Base-by-base conservation (phyloP, 64 coral and sea anemone species). In the Dendrophyllia cribrosa region DNA sequence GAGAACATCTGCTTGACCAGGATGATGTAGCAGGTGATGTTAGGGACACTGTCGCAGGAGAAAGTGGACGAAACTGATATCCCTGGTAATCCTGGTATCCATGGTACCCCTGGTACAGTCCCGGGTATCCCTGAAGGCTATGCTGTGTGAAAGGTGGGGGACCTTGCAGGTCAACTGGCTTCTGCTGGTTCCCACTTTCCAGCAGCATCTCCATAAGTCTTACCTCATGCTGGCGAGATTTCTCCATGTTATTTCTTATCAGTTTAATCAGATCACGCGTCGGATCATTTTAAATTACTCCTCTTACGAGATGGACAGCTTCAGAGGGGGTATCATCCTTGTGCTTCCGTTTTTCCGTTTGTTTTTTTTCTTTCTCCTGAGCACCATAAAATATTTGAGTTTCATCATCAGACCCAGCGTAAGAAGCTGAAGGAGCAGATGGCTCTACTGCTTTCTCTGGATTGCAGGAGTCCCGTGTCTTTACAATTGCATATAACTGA, bases 221-320 rank as follows among this genome's bases (percentile, higher is more conserved):
- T 69, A 69, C 21, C 66, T 69, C 66, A 21, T 69, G 66, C 66
- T 69, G 66, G 66, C 66, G 66, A 19, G 66, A 69, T 69, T 22
- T 69, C 25, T 69, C 66, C 66, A 69, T 69, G 66, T 69, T 22
- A 19, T 69, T 22, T 69, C 66, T 69, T 5, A 69, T 69, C 66
- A 69, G 6, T 69, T 19, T 22, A 19, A 69, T 21, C 20, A 69
- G 66, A 69, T 69, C 17, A 69, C n/a, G 66, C 3, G 19, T 69
- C 10, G 19, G n/a, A 23, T 69, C 66, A 19, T 69, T 69, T 69
- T 69, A 6, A 23, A 69, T 5, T 22, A 69, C 25, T 6, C 17
- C 66, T 69, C 66, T 69, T 22, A 69, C 25, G 13, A 69, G 66
- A 7, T 69, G 66, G 25, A 69, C 21, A 69, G 66, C 66, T 69